phyloP scores from a whole-genome alignment of 2,113 vertebrate genomes.

The Rafetus swinhoei region DNA sequence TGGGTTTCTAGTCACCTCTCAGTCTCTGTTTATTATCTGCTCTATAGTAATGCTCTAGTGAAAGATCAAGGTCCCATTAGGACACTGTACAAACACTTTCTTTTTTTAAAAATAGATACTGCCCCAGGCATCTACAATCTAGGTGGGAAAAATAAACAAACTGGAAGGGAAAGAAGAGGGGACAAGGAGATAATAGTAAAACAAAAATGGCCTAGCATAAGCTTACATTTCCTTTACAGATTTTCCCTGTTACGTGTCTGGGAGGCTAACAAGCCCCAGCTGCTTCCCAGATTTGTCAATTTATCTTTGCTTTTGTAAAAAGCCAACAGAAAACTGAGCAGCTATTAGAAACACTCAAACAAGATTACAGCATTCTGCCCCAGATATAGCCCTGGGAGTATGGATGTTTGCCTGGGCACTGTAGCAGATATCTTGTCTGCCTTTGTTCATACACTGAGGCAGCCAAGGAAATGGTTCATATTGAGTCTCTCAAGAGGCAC shows the following conservation, averaged over 20 bases:
- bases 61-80: background rate
- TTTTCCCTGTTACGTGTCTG: background rate
- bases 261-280: background rate
- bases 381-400: background rate
- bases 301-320: background rate
- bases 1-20: background rate
- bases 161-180: background rate
- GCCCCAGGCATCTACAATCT: background rate
- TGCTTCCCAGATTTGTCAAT: background rate
- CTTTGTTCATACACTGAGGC: background rate
- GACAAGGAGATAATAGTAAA: background rate
- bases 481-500: background rate
- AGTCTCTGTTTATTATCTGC: background rate
- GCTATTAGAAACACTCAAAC: background rate
- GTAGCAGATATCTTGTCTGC: background rate
- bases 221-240: background rate
- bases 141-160: background rate
- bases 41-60: background rate
- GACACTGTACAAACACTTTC: background rate
- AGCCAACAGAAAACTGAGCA: background rate
- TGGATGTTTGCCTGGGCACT: background rate
- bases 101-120: background rate
- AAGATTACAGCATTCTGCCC: background rate
- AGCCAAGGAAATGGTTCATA: accelerated
- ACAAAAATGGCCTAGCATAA: background rate